phyloP scores from a whole-genome alignment of 2,113 vertebrate genomes.

The Nycticebus coucang region DNA sequence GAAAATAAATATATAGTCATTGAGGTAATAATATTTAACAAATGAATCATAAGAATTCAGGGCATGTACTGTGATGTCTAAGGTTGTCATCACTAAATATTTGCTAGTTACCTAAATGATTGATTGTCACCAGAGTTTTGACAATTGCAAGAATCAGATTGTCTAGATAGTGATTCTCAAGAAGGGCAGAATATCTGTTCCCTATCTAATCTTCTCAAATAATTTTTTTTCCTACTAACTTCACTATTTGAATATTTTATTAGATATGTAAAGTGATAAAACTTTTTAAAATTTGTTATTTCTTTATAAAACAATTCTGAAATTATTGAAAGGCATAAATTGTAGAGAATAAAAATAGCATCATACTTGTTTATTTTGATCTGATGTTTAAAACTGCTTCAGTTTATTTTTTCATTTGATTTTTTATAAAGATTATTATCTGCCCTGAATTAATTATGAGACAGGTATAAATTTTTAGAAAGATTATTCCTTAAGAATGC shows the following conservation, averaged over 20 bases:
- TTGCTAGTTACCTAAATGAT: not conserved
- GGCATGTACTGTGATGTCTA: not conserved
- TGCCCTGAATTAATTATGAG: not conserved
- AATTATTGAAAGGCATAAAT: not conserved
- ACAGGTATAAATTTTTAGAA: not conserved
- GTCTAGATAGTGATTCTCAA: not conserved
- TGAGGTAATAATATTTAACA: not conserved
- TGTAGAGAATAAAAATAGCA: not conserved
- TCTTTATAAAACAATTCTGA: not conserved
- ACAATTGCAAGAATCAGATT: not conserved
- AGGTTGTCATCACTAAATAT: constrained; percentile 25
- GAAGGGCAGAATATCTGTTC: not conserved
- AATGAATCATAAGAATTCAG: constrained; percentile 15
- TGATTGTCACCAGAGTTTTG: not conserved
- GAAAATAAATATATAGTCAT: not conserved
- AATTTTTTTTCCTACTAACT: not conserved
- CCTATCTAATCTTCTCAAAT: not conserved
- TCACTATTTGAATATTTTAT: not conserved
- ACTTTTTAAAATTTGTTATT: not conserved
- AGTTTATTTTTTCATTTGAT: constrained; percentile 39
- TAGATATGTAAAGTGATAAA: not conserved
- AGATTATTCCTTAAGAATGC: not conserved
- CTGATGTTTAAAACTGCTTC: not conserved
- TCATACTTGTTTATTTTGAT: not conserved
- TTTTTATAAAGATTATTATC: constrained; percentile 37